Evolutionary conservation across 2,888 invertebrate species (phyloP), one percentile per base, ranked within the genome.

Genomic region (Oligia fasciuncula): DNA sequence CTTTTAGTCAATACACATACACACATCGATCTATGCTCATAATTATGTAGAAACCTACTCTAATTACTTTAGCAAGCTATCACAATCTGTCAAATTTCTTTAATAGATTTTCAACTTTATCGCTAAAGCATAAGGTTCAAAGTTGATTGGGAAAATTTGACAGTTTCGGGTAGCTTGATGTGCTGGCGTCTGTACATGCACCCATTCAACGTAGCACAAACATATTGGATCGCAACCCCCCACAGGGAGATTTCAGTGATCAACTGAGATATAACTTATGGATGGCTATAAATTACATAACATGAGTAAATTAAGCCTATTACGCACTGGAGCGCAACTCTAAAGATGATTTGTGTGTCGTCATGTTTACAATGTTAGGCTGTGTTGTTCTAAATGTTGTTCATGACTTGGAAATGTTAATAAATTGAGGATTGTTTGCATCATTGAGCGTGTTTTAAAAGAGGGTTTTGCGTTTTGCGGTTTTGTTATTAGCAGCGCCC

Each of bases 241-340:
- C 6, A 60, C 35, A 43, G 67, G 54, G 73, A 43, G 54, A 63
- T 79, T 78, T 89, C 79, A 89, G 76, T 86, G 86, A 79, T 83
- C 85, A 81, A 83, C 83, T 80, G 77, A 83, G 81, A 87, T 89
- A 91, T 90, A 87, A 89, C 90, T 84, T 79, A 81, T 85, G 76
- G 79, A 80, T 72, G 77, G 77, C 86, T 83, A 91, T 93, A 91
- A 91, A 91, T 92, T 91, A 92, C 86, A 87, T 71, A 77, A 80
- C 85, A 85, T 75, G 83, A 91, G 89, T 91, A 88, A 90, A 92
- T 92, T 91, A 91, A 90, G 90, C 89, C 88, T 88, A 91, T 93
- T 91, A 91, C 89, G 65, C 73, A 87, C 60, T 84, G 72, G 79
- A 82, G 84, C 78, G 81, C 73, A 75, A 67, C 79, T 85, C 73